These are phyloP conservation scores for Diglossa cyanea DNA, from an alignment of 2,797 vertebrate genomes.

Conservation along the genomic window DNA sequence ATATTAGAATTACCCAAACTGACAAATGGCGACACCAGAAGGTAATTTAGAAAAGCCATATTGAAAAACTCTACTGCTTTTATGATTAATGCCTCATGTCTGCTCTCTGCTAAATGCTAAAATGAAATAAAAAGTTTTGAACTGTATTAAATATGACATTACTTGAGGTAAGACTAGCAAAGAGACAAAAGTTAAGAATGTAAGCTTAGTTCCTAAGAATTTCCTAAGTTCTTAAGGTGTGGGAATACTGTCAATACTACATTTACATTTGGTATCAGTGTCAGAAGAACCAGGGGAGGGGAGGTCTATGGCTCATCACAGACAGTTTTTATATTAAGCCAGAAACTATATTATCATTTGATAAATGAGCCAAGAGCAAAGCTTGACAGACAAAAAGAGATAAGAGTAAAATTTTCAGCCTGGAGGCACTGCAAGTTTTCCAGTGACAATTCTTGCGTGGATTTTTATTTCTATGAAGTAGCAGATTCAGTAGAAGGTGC, in stretches of 20 bases:
- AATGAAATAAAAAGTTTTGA: not conserved
- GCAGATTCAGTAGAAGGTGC: not conserved
- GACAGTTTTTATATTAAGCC: not conserved
- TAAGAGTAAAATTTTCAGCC: not conserved
- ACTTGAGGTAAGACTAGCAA: not conserved
- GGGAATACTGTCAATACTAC: not conserved
- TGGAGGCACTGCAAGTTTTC: constrained; percentile 5
- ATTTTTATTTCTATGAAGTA: not conserved
- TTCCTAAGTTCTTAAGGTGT: not conserved
- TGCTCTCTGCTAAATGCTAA: not conserved
- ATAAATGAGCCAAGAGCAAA: not conserved
- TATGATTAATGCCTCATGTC: not conserved
- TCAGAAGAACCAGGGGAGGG: not conserved
- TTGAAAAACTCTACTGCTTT: not conserved
- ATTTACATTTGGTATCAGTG: not conserved
- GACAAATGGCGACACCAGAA: not conserved
- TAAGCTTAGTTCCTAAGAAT: not conserved
- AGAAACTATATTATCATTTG: not conserved
- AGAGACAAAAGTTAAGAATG: not conserved
- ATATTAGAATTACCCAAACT: not conserved
- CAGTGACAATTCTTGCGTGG: not conserved
- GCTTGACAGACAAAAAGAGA: not conserved
- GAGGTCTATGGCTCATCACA: not conserved
- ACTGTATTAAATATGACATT: not conserved
- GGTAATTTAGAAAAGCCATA: not conserved